Evolutionary conservation across 1,140 invertebrate genomes (phyloP).

Genomic region (Solen grandis): DNA sequence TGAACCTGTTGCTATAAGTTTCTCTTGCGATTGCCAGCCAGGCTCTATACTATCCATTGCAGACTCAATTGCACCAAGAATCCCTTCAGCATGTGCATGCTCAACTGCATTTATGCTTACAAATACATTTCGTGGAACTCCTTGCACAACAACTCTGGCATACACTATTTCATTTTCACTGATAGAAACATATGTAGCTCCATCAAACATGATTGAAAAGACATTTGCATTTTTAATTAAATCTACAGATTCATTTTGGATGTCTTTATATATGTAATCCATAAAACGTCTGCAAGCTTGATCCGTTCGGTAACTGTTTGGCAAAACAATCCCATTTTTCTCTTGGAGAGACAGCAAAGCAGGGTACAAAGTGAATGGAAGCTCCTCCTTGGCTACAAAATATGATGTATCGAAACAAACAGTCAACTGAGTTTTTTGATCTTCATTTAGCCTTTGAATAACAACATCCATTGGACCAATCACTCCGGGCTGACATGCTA

Average conservation of each 20-base stretch:
- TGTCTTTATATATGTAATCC: background rate
- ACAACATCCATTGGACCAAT: background rate
- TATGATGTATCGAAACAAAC: background rate
- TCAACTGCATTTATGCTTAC: background rate
- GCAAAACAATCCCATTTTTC: background rate
- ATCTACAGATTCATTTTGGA: background rate
- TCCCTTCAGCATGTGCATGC: constrained; percentile 15
- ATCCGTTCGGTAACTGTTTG: background rate
- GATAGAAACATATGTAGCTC: background rate
- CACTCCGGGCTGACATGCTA: background rate
- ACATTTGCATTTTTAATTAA: background rate
- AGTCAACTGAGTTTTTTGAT: background rate
- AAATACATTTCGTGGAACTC: background rate
- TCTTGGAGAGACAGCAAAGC: background rate
- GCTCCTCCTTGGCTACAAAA: background rate
- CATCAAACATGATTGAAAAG: background rate
- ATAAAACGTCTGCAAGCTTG: background rate
- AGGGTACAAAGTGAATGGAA: background rate
- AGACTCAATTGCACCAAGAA: background rate
- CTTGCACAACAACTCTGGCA: background rate
- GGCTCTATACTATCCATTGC: background rate
- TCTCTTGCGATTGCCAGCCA: background rate
- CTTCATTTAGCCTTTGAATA: background rate
- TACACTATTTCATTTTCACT: background rate
- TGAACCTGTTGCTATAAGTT: constrained; percentile 1